Percentiles rank a stretch among this genome's conserved stretches.
These are phyloP conservation scores for Paracanthobrama guichenoti DNA, from an alignment of 2,113 vertebrate genomes.

Conservation along the genomic window DNA sequence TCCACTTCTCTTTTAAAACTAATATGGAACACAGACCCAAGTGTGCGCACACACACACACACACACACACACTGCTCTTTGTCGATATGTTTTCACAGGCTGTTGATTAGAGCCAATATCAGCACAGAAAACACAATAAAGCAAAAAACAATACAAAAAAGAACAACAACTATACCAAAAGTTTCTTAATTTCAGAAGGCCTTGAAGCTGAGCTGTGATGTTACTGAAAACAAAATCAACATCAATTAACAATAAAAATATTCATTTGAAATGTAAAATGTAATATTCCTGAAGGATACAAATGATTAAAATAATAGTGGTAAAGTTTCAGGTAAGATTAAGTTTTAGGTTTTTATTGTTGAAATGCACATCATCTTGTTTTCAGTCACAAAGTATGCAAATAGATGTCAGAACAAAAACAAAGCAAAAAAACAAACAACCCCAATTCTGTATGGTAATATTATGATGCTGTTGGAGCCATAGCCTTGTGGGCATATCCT, in stretches of 20 bases:
- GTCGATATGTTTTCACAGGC: background rate
- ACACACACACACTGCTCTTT: background rate
- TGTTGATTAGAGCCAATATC: constrained; percentile 3
- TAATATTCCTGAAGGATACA: background rate
- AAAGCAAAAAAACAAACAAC: background rate
- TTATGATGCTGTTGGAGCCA: background rate
- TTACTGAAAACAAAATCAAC: background rate
- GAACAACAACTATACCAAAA: background rate
- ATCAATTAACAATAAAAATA: background rate
- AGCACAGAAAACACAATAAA: background rate
- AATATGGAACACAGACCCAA: background rate
- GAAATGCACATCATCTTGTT: background rate
- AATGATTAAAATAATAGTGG: background rate
- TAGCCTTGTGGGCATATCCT: background rate
- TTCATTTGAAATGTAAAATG: background rate
- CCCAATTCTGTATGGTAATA: background rate
- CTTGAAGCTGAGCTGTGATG: background rate
- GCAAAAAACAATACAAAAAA: background rate
- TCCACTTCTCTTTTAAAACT: background rate
- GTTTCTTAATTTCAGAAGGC: background rate
- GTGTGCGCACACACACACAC: no score
- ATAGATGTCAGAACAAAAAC: background rate
- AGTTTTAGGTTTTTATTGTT: background rate
- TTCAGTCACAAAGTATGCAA: background rate
- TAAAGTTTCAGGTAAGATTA: background rate